Percentiles rank a stretch among this genome's conserved stretches.
phyloP scores from a whole-genome alignment of 2,888 invertebrate species.

The Dioctria linearis region DNA sequence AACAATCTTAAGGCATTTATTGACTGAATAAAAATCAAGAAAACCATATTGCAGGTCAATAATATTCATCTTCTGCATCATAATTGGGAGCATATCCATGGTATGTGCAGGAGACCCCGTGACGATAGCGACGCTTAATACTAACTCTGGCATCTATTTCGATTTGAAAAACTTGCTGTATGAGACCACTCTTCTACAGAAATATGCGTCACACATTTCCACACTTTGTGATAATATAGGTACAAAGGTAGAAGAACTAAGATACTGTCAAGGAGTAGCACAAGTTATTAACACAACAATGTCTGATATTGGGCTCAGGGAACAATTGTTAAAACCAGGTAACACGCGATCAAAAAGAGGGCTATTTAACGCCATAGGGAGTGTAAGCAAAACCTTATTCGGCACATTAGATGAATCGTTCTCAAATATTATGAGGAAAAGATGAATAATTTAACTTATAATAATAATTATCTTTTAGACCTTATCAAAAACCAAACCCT shows the following conservation, averaged over 20 bases:
- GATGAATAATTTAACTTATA: background rate
- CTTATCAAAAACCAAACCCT: background rate
- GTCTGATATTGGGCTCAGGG: background rate
- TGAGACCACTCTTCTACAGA: too few relatives aligned
- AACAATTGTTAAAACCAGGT: conserved; percentile 2
- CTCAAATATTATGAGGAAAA: background rate
- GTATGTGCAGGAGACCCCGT: too few relatives aligned
- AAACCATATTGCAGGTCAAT: too few relatives aligned
- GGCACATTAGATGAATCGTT: background rate
- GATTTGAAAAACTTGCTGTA: too few relatives aligned
- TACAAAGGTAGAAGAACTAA: background rate
- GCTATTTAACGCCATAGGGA: background rate
- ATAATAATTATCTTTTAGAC: background rate
- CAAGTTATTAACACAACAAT: background rate
- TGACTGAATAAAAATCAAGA: too few relatives aligned
- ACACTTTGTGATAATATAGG: too few relatives aligned
- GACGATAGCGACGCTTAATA: too few relatives aligned
- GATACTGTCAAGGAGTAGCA: background rate
- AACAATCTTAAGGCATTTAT: too few relatives aligned
- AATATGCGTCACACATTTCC: too few relatives aligned
- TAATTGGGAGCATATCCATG: too few relatives aligned
- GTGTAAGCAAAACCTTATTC: background rate
- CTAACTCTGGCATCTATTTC: too few relatives aligned
- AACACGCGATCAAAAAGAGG: background rate
- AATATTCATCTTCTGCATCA: too few relatives aligned